These are phyloP conservation scores for Australoheros facetus DNA, from an alignment of 2,797 vertebrate genomes.

Conservation along the genomic window DNA sequence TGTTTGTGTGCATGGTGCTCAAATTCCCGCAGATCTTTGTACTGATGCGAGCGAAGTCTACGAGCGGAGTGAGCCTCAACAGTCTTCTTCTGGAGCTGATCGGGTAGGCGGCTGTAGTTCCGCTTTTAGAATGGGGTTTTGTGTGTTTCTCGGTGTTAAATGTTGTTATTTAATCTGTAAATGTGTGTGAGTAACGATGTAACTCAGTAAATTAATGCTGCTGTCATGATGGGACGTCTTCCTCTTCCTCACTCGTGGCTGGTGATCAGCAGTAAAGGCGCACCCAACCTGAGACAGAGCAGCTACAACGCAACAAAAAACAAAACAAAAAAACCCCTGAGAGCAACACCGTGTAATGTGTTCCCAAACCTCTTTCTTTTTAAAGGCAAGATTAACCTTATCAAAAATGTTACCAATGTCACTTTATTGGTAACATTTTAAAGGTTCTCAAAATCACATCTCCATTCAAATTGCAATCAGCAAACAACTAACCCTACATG, in stretches of 20 bases:
- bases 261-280: not conserved
- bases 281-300: not conserved
- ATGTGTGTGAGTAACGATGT: not conserved
- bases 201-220: not conserved
- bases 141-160: not conserved
- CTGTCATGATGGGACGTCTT: not conserved
- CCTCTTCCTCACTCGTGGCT: not conserved
- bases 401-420: too few species aligned
- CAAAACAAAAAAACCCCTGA: not conserved
- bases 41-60: conserved; percentile 72
- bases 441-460: too few species aligned
- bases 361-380: not conserved
- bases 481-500: not conserved
- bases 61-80: conserved; percentile 78
- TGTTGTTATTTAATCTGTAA: not conserved
- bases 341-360: not conserved
- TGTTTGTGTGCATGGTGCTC: conserved; percentile 82
- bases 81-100: conserved; percentile 81
- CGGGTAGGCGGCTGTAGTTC: conserved; percentile 61
- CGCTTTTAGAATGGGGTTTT: not conserved
- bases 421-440: too few species aligned
- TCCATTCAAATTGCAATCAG: not conserved
- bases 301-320: not conserved
- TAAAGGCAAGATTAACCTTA: not conserved
- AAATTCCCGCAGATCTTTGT: conserved; percentile 85